A percentile compares a stretch with the other conserved stretches of the same genome.
Evolutionary conservation across 2,888 invertebrate genomes (phyloP).

Genomic region (Rosalia funebris): DNA sequence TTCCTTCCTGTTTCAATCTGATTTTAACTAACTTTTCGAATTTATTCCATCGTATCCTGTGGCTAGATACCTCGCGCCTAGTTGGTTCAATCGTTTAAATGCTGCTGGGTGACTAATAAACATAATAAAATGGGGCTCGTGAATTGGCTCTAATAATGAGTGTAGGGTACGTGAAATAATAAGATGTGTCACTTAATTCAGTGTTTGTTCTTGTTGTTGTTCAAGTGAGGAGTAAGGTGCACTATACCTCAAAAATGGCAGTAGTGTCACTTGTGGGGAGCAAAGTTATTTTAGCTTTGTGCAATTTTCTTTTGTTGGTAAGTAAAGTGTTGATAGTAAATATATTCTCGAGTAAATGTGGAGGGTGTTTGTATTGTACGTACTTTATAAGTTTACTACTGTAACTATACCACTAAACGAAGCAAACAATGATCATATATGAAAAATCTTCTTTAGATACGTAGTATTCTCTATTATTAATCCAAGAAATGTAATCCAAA

Average conservation of each 20-base stretch:
- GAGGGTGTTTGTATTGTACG: too few relatives aligned
- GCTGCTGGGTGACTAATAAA: conserved; percentile 38
- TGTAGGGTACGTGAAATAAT: conserved; percentile 31
- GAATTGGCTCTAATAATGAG: conserved; percentile 39
- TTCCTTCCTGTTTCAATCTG: conserved; percentile 61
- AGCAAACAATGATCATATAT: too few relatives aligned
- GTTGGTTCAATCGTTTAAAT: conserved; percentile 20
- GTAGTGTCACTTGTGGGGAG: conserved; percentile 66
- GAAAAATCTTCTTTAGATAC: too few relatives aligned
- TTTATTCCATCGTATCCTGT: conserved; percentile 31
- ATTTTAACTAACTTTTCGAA: conserved; percentile 45
- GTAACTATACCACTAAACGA: too few relatives aligned
- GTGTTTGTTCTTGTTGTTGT: conserved; percentile 27
- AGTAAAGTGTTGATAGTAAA: conserved; percentile 62
- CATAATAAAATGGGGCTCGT: conserved; percentile 39
- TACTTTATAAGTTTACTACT: too few relatives aligned
- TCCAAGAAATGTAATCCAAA: too few relatives aligned
- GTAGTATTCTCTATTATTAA: too few relatives aligned
- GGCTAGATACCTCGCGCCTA: conserved; percentile 5
- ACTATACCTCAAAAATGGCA: conserved; percentile 47
- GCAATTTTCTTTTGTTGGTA: conserved; percentile 74
- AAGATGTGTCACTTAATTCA: conserved; percentile 37
- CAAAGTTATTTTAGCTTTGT: conserved; percentile 73
- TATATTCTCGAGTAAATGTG: too few relatives aligned
- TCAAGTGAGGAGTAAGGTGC: conserved; percentile 29